phyloP scores from a whole-genome alignment of 92 coral and sea anemone genomes.

The Phymanthus crucifer region DNA sequence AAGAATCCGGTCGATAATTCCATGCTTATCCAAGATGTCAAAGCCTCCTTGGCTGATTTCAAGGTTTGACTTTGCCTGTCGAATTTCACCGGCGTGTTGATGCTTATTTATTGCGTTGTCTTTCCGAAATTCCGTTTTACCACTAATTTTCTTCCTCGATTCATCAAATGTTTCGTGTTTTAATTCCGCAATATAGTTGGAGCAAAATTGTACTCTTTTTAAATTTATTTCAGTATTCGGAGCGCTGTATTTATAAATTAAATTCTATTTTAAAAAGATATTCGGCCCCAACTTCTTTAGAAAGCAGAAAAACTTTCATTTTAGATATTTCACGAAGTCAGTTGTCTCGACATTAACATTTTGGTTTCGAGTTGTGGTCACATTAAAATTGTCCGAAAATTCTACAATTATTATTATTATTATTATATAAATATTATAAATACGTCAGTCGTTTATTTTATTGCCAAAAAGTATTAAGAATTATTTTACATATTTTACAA shows the following conservation, averaged over 20 bases:
- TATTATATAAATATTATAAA: not conserved
- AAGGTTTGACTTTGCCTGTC: constrained; percentile 48
- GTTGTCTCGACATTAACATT: not conserved
- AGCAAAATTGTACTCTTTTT: not conserved
- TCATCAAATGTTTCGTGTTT: not conserved
- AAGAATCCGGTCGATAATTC: constrained; percentile 59
- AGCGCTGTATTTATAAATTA: constrained; percentile 14
- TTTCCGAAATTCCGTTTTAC: not conserved
- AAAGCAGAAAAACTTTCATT: not conserved
- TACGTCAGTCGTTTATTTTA: constrained; percentile 25
- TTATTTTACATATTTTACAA: constrained; percentile 34
- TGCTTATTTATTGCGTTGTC: not conserved
- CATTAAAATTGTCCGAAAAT: not conserved
- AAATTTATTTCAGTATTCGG: not conserved
- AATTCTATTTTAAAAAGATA: not conserved
- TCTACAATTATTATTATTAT: constrained; percentile 3
- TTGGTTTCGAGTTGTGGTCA: constrained; percentile 14
- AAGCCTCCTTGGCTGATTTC: constrained; percentile 87
- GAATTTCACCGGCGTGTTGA: too few species aligned
- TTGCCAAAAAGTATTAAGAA: constrained; percentile 21
- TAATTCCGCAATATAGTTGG: not conserved
- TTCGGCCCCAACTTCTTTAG: not conserved
- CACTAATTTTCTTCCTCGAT: not conserved
- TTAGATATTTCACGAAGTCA: not conserved
- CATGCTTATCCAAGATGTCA: constrained; percentile 71